Evolutionary conservation across 2,888 invertebrate species (phyloP).

Genomic region (Sacculina carcini): DNA sequence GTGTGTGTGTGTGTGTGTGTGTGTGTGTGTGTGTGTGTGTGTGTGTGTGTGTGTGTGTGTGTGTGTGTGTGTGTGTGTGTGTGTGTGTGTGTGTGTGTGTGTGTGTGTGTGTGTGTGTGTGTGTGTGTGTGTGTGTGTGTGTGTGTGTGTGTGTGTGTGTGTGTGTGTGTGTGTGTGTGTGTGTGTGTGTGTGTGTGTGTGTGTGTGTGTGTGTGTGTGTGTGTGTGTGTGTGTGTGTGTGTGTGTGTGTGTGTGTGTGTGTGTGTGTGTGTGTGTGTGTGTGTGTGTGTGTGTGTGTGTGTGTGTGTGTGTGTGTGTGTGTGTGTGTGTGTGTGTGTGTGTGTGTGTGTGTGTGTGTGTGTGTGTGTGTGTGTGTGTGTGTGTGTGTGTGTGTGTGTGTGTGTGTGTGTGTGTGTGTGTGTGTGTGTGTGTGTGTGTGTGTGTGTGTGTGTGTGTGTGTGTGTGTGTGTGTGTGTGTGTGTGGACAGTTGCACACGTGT

Average conservation of each 20-base stretch:
- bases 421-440: neutral
- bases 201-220: neutral
- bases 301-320: neutral
- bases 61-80: neutral
- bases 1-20: too few species aligned
- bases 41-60: too few species aligned
- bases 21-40: too few species aligned
- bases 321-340: neutral
- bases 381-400: neutral
- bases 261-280: neutral
- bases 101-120: neutral
- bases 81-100: neutral
- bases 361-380: neutral
- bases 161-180: neutral
- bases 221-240: neutral
- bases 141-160: neutral
- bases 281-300: neutral
- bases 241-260: neutral
- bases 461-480: neutral
- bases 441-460: neutral
- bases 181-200: neutral
- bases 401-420: neutral
- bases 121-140: constrained; percentile 3
- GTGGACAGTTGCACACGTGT: neutral
- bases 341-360: neutral